phyloP scores from a whole-genome alignment of 2,888 invertebrate genomes.

The Cryptus viduatorius region DNA sequence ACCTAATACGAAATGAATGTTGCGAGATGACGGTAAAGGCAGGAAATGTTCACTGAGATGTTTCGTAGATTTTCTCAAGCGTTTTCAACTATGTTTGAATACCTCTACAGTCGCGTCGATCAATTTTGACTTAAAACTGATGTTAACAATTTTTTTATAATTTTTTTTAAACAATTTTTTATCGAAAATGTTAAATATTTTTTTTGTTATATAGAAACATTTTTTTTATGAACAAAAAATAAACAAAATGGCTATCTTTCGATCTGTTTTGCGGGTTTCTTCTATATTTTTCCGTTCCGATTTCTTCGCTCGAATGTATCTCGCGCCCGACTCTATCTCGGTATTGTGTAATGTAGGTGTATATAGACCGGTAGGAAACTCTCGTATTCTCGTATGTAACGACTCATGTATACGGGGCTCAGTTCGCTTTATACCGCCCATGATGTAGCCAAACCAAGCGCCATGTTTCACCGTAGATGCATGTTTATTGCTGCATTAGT shows the following conservation, averaged over 20 bases:
- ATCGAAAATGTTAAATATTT: no score
- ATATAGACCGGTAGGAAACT: neutral
- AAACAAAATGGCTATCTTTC: neutral
- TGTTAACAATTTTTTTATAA: no score
- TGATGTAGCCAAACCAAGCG: constrained; percentile 53
- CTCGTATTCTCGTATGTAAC: constrained; percentile 23
- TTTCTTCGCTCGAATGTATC: neutral
- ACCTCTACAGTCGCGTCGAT: no score
- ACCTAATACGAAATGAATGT: no score
- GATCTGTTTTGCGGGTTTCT: neutral
- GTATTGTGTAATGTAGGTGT: neutral
- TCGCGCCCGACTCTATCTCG: neutral
- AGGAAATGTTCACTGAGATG: neutral
- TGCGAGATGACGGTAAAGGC: no score
- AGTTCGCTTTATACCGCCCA: constrained; percentile 57
- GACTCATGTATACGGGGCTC: constrained; percentile 28
- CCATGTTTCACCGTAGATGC: constrained; percentile 77
- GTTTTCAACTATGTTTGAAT: no score
- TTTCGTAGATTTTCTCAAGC: neutral
- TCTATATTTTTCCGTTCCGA: neutral
- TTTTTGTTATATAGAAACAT: no score
- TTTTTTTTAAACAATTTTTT: no score
- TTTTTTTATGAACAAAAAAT: no score
- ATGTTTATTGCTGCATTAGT: constrained; percentile 82
- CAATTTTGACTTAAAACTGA: no score